Evolutionary conservation across 2,888 invertebrate genomes (phyloP), one percentile per base, ranked within the genome.

Genomic region (Crossocerus cetratus): DNA sequence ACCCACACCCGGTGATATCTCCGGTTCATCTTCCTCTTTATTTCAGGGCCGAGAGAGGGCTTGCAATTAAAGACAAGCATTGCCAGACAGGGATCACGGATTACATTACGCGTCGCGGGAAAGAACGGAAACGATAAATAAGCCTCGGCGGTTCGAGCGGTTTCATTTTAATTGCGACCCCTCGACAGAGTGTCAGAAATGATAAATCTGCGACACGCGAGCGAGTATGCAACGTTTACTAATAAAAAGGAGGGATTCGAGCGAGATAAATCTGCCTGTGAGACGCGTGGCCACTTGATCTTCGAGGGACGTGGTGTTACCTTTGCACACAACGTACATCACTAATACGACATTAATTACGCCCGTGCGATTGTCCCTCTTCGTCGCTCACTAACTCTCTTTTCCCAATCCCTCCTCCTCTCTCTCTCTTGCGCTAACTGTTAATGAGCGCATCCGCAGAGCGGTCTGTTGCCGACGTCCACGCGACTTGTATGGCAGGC

Each of bases 1-100:
- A 88, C 88, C 88, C 87, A 88, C 89, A 79, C 84, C 86, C 86
- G 81, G 78, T 79, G 76, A 78, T 82, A 80, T 81, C 77, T 71
- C 71, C 69, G 75, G 71, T 62, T 61, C 63, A 68, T 73, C 65
- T 70, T 54, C 20, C 70, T 77, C 71, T 67, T 72, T 45, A 69
- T 64, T 21, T 65, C 64, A 62, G 54, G 65, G 32, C 54, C 66
- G 72, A 20, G 32, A 55, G 22, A 45, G 44, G 3, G 14, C 16
- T 49, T 13, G n/a, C 49, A 56, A 32, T 32, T 32, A 32, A 32
- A 32, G 32, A 32, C 32, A 32, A 32, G 32, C 11, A 32, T 32
- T 32, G 3, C 32, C 32, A 32, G 11, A 11, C 32, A 2, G 32
- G 32, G 32, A 32, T 4, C 5, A 11, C 32, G 32, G 32, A 32